phyloP scores from a whole-genome alignment of 2,797 vertebrate genomes.

The Bucorvus abyssinicus region DNA sequence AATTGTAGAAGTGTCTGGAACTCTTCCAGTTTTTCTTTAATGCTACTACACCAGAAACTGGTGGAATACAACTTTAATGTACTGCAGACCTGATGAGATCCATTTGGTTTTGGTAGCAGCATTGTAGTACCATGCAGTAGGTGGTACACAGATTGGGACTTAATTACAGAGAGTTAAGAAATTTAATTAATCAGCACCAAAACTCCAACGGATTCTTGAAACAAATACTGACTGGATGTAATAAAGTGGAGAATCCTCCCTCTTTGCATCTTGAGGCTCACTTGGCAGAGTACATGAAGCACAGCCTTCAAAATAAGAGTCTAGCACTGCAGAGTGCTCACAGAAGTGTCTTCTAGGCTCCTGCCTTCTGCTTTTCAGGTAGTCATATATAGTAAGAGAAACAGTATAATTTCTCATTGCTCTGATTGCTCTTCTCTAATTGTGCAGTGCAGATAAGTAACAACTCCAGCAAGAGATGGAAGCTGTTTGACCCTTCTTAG shows the following conservation, averaged over 20 bases:
- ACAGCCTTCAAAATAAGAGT: conserved; percentile 57
- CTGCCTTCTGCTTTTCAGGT: background rate
- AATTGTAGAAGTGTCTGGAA: conserved; percentile 55
- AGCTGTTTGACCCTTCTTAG: background rate
- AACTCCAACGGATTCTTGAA: conserved; percentile 24
- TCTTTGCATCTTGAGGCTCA: conserved; percentile 2
- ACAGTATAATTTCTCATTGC: background rate
- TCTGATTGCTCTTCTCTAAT: background rate
- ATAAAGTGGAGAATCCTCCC: conserved; percentile 45
- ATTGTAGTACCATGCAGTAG: conserved; percentile 2
- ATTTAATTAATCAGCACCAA: conserved; percentile 20
- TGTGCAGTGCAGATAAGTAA: background rate
- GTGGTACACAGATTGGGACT: conserved; percentile 33
- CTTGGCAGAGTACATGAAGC: conserved; percentile 1
- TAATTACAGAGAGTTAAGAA: conserved; percentile 36
- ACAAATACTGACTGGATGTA: conserved; percentile 1
- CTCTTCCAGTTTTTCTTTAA: conserved; percentile 61
- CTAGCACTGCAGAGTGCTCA: background rate
- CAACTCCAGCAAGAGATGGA: background rate
- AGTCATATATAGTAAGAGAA: background rate
- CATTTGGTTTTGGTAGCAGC: conserved; percentile 52
- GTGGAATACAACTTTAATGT: conserved; percentile 56
- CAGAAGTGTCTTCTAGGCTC: background rate
- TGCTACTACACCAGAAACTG: conserved; percentile 59
- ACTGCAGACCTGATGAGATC: conserved; percentile 64